Evolutionary conservation across 2,888 invertebrate species (phyloP).

Genomic region (Stenchaetothrips biformis): DNA sequence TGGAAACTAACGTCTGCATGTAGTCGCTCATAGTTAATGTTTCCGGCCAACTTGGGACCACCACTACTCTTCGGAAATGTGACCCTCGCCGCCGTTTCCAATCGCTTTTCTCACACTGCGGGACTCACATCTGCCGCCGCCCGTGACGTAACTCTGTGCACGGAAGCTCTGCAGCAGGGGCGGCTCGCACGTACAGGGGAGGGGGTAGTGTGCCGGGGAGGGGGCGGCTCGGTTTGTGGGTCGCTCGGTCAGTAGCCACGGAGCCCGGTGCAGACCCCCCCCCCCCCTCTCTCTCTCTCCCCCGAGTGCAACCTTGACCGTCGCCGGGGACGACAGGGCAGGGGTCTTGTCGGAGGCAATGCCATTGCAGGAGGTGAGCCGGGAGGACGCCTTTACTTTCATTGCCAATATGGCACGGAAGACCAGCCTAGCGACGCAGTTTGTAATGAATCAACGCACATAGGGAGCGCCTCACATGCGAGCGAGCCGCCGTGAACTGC

Average conservation of each 20-base stretch:
- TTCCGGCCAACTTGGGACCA: too few relatives aligned
- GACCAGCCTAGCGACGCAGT: too few relatives aligned
- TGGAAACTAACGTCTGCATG: too few relatives aligned
- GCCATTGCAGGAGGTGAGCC: not conserved
- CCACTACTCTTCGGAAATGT: too few relatives aligned
- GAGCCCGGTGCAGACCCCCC: not conserved
- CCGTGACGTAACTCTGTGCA: not conserved
- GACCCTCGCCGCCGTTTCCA: too few relatives aligned
- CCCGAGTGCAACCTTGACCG: constrained; percentile 5
- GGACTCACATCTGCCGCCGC: not conserved
- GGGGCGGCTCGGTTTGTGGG: constrained; percentile 3
- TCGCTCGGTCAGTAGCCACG: constrained; percentile 17
- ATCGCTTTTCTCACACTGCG: too few relatives aligned
- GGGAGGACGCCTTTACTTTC: too few relatives aligned
- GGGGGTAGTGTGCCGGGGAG: not conserved
- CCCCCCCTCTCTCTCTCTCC: not conserved
- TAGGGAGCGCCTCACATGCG: too few relatives aligned
- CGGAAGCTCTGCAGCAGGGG: not conserved
- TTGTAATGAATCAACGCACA: too few relatives aligned
- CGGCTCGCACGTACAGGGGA: not conserved
- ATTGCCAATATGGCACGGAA: too few relatives aligned
- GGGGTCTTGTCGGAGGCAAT: not conserved
- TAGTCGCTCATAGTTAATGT: too few relatives aligned
- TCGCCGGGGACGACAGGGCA: not conserved
- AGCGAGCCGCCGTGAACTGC: too few relatives aligned